These are phyloP conservation scores for Leptopterna dolabrata DNA, from an alignment of 2,888 invertebrate species.

Conservation along the genomic window DNA sequence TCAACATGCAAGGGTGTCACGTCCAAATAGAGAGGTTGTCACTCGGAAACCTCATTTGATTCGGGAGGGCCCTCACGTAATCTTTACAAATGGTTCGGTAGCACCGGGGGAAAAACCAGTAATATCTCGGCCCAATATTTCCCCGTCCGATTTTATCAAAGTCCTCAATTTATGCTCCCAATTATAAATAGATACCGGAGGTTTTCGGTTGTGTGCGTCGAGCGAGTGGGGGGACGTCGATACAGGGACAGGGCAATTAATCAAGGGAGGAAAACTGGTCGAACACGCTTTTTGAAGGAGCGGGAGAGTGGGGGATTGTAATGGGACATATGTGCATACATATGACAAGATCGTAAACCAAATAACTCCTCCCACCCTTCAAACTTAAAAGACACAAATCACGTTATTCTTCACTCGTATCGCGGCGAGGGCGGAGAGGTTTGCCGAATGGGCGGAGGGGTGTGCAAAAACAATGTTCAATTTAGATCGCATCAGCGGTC, in stretches of 20 bases:
- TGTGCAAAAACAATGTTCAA: slow-evolving; percentile 30
- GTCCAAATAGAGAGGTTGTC: slow-evolving; percentile 40
- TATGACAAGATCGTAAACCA: slow-evolving; percentile 52
- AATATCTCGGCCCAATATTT: slow-evolving; percentile 47
- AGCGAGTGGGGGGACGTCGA: slow-evolving; percentile 24
- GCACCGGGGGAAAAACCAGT: not conserved
- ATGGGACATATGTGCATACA: slow-evolving; percentile 52
- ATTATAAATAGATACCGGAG: slow-evolving; percentile 50
- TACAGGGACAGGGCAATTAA: slow-evolving; percentile 42
- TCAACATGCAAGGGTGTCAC: not conserved
- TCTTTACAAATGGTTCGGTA: slow-evolving; percentile 42
- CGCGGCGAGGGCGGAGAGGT: not conserved
- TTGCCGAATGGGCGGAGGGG: not conserved
- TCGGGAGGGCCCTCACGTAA: slow-evolving; percentile 16
- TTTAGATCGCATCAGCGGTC: slow-evolving; percentile 35
- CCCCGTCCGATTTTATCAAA: slow-evolving; percentile 50
- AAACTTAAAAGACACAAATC: slow-evolving; percentile 48
- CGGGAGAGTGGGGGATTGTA: not conserved
- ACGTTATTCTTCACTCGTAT: slow-evolving; percentile 39
- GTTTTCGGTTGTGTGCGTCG: not conserved
- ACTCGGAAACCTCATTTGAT: slow-evolving; percentile 38
- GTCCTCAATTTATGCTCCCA: slow-evolving; percentile 48
- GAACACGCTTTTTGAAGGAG: not conserved
- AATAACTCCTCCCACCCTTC: slow-evolving; percentile 44
- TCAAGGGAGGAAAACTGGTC: slow-evolving; percentile 24